These are phyloP conservation scores for Typhlomys cinereus DNA, from an alignment of 2,113 vertebrate species.

Conservation along the genomic window DNA sequence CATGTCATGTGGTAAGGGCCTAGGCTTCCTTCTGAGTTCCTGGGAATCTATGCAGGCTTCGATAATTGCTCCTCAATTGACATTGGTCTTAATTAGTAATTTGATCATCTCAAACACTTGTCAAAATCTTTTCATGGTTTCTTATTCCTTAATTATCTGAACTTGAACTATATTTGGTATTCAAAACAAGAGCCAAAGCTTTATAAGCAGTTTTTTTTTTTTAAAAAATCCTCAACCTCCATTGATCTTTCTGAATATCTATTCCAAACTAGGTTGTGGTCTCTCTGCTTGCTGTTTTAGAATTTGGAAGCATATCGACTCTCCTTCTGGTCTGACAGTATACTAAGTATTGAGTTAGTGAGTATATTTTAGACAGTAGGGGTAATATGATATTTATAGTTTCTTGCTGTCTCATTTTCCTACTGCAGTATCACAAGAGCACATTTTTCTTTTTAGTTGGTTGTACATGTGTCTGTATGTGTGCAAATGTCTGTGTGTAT, in stretches of 20 bases:
- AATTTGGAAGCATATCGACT: background rate
- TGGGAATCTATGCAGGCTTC: background rate
- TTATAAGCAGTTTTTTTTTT: background rate
- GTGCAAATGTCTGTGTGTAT: background rate
- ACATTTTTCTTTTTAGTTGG: background rate
- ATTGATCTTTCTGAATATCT: background rate
- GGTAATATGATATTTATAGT: background rate
- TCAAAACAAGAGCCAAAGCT: background rate
- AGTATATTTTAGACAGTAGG: background rate
- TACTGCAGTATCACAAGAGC: background rate
- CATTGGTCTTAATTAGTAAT: slow-evolving; percentile 51
- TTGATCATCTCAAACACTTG: slow-evolving; percentile 15
- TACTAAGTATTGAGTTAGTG: background rate
- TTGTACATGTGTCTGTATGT: background rate
- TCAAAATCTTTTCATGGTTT: slow-evolving; percentile 35
- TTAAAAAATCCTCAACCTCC: background rate
- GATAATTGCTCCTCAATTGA: background rate
- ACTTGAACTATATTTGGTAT: slow-evolving; percentile 23
- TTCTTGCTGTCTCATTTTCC: background rate
- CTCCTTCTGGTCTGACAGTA: background rate
- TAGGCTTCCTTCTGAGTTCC: background rate
- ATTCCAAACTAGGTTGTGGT: background rate
- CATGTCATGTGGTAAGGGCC: background rate
- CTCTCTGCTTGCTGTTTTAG: background rate
- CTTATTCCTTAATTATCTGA: slow-evolving; percentile 22